These are phyloP conservation scores for Anthophora plumipes DNA, from an alignment of 2,888 invertebrate species.

Conservation along the genomic window DNA sequence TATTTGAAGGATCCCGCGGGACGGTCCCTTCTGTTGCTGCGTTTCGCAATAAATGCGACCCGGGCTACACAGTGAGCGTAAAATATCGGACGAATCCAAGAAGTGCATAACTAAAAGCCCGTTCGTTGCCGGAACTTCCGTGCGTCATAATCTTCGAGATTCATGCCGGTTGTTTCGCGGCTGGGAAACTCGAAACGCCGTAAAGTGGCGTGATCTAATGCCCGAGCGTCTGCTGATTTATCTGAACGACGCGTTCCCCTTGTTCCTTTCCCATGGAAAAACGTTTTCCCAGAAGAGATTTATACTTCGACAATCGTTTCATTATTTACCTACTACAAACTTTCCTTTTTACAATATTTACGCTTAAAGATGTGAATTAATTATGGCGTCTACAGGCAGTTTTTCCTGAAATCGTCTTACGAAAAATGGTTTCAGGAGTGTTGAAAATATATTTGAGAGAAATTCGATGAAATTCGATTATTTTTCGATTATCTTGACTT, in stretches of 20 bases:
- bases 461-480: too few species aligned
- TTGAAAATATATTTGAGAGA: too few species aligned
- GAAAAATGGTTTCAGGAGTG: too few species aligned
- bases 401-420: too few species aligned
- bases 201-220: conserved; percentile 22
- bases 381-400: too few species aligned
- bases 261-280: neutral
- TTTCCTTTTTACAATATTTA: too few species aligned
- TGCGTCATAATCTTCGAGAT: conserved; percentile 53
- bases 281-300: neutral
- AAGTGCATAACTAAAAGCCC: conserved; percentile 46
- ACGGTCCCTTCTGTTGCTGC: conserved; percentile 7
- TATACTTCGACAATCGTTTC: too few species aligned
- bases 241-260: neutral
- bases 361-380: too few species aligned
- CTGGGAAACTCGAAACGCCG: conserved; percentile 14
- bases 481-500: too few species aligned
- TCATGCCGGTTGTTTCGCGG: conserved; percentile 26
- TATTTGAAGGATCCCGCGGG: conserved; percentile 41
- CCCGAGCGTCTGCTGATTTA: conserved; percentile 15
- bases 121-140: conserved; percentile 24
- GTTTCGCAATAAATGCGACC: conserved; percentile 33
- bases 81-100: conserved; percentile 48
- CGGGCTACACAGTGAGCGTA: conserved; percentile 4
- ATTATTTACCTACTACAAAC: too few species aligned